Conservation (phyloP, 2,888 invertebrate genomes). For the Aricia artaxerxes region DNA sequence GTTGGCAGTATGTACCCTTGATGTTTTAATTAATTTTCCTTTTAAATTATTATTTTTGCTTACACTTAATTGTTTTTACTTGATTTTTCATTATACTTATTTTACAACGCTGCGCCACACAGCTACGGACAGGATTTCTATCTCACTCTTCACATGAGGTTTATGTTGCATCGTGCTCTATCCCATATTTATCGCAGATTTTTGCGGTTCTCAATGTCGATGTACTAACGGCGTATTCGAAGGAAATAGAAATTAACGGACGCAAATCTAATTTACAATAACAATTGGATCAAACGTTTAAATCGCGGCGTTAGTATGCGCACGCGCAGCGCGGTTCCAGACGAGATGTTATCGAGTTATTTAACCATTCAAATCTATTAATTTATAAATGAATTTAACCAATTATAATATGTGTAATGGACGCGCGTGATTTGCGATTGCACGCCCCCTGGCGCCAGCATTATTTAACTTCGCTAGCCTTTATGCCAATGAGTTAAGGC, state of each 20-base stretch:
- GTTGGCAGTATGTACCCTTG: neutral
- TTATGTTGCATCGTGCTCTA: too few relatives aligned
- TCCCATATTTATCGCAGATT: too few relatives aligned
- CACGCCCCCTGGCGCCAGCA: conserved; percentile 32
- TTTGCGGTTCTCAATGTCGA: too few relatives aligned
- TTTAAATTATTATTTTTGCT: too few relatives aligned
- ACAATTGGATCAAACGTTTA: neutral
- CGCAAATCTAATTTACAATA: neutral
- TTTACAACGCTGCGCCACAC: too few relatives aligned
- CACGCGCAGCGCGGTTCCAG: conserved; percentile 2
- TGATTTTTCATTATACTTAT: too few relatives aligned
- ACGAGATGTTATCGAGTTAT: conserved; percentile 20
- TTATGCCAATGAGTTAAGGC: neutral
- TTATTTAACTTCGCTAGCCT: neutral
- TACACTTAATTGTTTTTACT: too few relatives aligned
- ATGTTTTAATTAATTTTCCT: neutral
- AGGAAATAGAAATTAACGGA: neutral
- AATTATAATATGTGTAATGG: conserved; percentile 30
- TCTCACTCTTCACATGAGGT: too few relatives aligned
- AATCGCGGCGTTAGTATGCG: neutral
- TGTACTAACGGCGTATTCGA: neutral
- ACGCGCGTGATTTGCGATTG: conserved; percentile 26
- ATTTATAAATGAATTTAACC: conserved; percentile 31
- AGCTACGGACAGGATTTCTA: too few relatives aligned
- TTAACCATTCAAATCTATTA: conserved; percentile 30